Conservation (phyloP, 2,888 invertebrate species). For the Orchestes rusci region DNA sequence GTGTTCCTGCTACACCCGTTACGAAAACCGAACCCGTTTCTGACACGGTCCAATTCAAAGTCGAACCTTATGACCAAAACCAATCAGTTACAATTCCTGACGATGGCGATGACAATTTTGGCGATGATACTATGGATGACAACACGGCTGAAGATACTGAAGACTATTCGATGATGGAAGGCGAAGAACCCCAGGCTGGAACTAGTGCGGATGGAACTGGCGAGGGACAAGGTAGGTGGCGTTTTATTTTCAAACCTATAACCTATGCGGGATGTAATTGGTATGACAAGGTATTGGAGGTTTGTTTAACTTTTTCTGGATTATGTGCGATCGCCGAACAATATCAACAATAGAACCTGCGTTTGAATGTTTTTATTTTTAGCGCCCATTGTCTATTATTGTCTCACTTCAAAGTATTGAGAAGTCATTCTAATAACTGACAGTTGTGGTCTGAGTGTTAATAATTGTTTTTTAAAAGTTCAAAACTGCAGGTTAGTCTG, state of each 20-base stretch:
- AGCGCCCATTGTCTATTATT: too few relatives aligned
- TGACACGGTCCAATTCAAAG: conserved; percentile 35
- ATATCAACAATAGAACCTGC: too few relatives aligned
- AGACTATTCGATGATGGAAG: conserved; percentile 40
- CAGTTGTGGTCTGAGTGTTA: too few relatives aligned
- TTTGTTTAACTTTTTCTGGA: too few relatives aligned
- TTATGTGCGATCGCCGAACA: too few relatives aligned
- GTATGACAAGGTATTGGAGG: conserved; percentile 11
- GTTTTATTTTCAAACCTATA: conserved; percentile 7
- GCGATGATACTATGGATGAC: conserved; percentile 37
- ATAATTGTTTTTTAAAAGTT: too few relatives aligned
- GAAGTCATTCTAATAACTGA: too few relatives aligned
- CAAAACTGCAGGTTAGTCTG: too few relatives aligned
- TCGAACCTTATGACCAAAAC: conserved; percentile 40
- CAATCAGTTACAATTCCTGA: conserved; percentile 32
- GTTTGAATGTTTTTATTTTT: too few relatives aligned
- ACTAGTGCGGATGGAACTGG: conserved; percentile 40
- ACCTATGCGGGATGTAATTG: conserved; percentile 16
- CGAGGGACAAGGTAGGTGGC: conserved; percentile 43
- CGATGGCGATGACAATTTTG: conserved; percentile 36
- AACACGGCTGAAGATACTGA: conserved; percentile 37
- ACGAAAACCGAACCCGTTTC: conserved; percentile 18
- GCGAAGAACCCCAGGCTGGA: conserved; percentile 42
- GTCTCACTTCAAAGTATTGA: too few relatives aligned
- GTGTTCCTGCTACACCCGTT: conserved; percentile 6